Evolutionary conservation across 2,797 vertebrate genomes (phyloP), one percentile per base, ranked within the genome.

Genomic region (Siniperca scherzeri): DNA sequence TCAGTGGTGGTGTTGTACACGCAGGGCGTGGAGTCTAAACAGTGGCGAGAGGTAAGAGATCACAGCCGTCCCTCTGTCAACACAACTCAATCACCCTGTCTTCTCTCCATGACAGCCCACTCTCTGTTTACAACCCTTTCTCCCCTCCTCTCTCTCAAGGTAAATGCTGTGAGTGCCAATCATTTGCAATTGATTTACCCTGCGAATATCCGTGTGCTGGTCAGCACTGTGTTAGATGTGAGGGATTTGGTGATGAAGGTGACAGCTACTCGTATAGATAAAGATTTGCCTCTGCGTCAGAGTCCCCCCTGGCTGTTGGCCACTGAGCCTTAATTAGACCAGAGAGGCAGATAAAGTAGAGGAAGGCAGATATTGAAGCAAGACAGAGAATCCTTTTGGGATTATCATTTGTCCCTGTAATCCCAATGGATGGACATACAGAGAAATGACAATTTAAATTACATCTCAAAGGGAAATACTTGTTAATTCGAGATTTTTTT

Each of bases 1-100:
- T 19, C 95, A 99, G 98, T 99, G 84, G 97, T 98, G 13, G 97
- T 99, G 89, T 95, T 99, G 89, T 99, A 99, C 90, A 98, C 96
- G 42, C 98, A 99, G 93, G 97, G 96, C 13, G 96, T 96, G 55
- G 98, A 98, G 92, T 96, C 94, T 89, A 97, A 98, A 88, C 98
- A 99, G 84, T 99, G 98, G 98, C 91, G 96, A 88, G 98, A 99
- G 98, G 98, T 98, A 96, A 95, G 97, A 83, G 30, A 88, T 70
- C 84, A 60, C 87, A 70, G 70, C 61, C n/a, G n/a, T 62, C 71
- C 11, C 27, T 81, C 78, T 88, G 84, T 88, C 92, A 83, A 76
- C 79, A 84, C 78, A 76, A 25, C 78, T 90, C 90, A 83, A 78
- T 93, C 88, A 88, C 68, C 70, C 69, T 17, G 66, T 77, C 75